phyloP scores from a whole-genome alignment of 2,113 vertebrate genomes.

The Galbula dea region DNA sequence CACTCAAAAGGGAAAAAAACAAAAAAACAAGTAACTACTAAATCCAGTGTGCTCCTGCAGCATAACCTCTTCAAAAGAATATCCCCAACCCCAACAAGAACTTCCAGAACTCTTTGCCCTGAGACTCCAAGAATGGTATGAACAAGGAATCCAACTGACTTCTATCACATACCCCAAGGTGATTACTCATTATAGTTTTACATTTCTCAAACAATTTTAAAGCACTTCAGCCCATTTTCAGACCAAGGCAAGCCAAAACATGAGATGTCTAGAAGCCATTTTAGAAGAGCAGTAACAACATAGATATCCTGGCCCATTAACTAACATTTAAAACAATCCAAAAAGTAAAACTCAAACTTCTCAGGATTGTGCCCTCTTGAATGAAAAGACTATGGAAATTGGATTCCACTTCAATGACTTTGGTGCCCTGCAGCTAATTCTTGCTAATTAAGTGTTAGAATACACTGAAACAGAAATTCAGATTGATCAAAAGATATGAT shows the following conservation, averaged over 20 bases:
- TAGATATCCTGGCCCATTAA: not conserved
- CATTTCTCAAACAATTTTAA: slow-evolving; percentile 27
- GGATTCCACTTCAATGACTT: slow-evolving; percentile 5
- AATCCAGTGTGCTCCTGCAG: not conserved
- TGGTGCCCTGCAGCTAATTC: slow-evolving; percentile 18
- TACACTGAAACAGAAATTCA: slow-evolving; percentile 9
- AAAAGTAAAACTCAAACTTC: not conserved
- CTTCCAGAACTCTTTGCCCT: not conserved
- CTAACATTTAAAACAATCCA: not conserved
- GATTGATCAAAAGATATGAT: slow-evolving; percentile 32
- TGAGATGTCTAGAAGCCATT: slow-evolving; percentile 13
- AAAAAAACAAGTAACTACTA: not conserved
- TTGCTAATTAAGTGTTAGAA: slow-evolving; percentile 36
- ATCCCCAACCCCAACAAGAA: not conserved
- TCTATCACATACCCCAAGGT: slow-evolving; percentile 8
- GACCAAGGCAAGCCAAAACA: slow-evolving; percentile 37
- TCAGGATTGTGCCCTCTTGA: not conserved
- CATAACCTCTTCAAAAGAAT: not conserved
- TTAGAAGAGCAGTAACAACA: not conserved
- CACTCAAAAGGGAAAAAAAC: not conserved
- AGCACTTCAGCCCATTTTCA: slow-evolving; percentile 5
- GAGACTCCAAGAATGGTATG: not conserved
- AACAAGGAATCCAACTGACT: not conserved
- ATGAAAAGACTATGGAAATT: slow-evolving; percentile 19
- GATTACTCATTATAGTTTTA: not conserved